Base-by-base conservation (phyloP, 2,888 invertebrate genomes). In the Galeruca laticollis region DNA sequence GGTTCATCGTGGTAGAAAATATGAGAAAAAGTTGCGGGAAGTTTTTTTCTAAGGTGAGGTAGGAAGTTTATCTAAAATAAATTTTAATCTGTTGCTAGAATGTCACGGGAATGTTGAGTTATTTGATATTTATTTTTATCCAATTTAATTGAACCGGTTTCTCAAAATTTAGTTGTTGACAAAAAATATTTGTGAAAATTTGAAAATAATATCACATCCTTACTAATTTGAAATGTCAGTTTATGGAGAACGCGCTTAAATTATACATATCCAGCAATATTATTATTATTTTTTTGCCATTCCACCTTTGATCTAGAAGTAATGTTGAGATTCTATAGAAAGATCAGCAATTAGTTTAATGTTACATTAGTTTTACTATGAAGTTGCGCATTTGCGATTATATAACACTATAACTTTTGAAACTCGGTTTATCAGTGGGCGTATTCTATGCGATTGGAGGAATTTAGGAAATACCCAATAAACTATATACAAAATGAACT, bases 1-100 rank as follows among this genome's bases (percentile, higher is more conserved):
- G 37, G 66, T 47, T 61, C 21, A 15, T 47, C 18, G 60, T 54
- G 60, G 13, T 49, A 20, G 40, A 49, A 64, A 72, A 62, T 66
- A 72, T 74, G 71, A 62, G 51, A 47, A 51, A 64, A 70, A 71
- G 60, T 73, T 71, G 68, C 18, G 60, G 52, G 47, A 60, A 71
- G 69, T 73, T 75, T 70, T 71, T 73, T 68, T 43, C 60, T 70
- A 70, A 73, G 74, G 74, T 75, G 72, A 75, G 74, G 40, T 47
- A 59, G 18, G 26, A 35, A 31, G 59, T 59, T 65, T 54, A 49
- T 21, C 18, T 33, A 9, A 37, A 37, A 15, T 40, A 11, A n/a
- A 13, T 18, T 21, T 59, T 26, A 6, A 10, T 59, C 10, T 59
- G 9, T 15, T 40, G n/a, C 10, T 15, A 37, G 9, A 40, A 1